Evolutionary conservation across 2,888 invertebrate species (phyloP).

Genomic region (Melanophora roralis): DNA sequence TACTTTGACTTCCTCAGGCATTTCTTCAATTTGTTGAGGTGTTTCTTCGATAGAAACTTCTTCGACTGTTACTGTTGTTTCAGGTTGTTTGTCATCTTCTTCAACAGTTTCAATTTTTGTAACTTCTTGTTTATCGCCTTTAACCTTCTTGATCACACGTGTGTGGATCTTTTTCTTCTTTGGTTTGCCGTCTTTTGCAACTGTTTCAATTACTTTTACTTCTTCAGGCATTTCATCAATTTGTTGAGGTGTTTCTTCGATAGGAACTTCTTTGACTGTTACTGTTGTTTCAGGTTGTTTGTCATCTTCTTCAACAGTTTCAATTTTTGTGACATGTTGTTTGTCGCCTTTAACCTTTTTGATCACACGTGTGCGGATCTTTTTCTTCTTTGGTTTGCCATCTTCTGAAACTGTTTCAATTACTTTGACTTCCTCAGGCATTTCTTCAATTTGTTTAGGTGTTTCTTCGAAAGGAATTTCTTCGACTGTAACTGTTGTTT

Average conservation of each 20-base stretch:
- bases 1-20: constrained; percentile 50
- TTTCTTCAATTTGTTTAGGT: constrained; percentile 3
- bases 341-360: constrained; percentile 13
- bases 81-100: constrained; percentile 73
- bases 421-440: constrained; percentile 8
- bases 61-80: constrained; percentile 69
- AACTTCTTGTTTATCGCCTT: constrained; percentile 69
- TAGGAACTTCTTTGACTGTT: neutral
- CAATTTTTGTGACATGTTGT: constrained; percentile 19
- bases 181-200: constrained; percentile 50
- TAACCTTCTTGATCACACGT: constrained; percentile 72
- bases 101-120: constrained; percentile 76
- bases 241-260: constrained; percentile 6
- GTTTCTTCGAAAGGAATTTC: neutral
- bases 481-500: constrained; percentile 21
- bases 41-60: constrained; percentile 62
- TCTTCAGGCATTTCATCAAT: constrained; percentile 5
- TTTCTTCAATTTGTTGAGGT: constrained; percentile 52
- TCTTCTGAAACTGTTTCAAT: constrained; percentile 11
- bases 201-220: neutral
- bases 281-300: constrained; percentile 28
- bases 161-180: constrained; percentile 72
- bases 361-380: constrained; percentile 6
- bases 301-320: constrained; percentile 27
- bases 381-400: constrained; percentile 10